These are phyloP conservation scores for Plebejus anna DNA, from an alignment of 2,888 invertebrate genomes.

Conservation along the genomic window DNA sequence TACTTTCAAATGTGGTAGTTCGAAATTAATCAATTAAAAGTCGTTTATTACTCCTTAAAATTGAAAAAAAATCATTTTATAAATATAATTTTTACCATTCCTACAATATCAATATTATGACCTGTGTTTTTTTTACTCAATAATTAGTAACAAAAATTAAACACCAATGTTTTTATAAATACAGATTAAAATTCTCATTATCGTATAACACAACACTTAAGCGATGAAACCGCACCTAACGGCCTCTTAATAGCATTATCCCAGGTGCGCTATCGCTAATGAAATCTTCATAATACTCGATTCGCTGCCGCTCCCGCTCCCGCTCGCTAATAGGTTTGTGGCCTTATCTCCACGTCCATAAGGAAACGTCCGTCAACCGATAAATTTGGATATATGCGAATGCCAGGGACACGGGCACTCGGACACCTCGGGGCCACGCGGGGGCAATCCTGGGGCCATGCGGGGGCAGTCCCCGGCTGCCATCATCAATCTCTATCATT, in stretches of 20 bases:
- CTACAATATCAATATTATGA: too few relatives aligned
- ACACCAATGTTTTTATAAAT: background rate
- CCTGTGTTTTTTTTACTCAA: too few relatives aligned
- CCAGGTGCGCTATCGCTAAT: slow-evolving; percentile 19
- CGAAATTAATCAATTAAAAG: background rate
- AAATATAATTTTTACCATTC: too few relatives aligned
- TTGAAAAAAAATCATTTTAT: too few relatives aligned
- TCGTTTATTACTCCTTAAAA: background rate
- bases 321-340: background rate
- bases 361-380: slow-evolving; percentile 71
- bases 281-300: slow-evolving; percentile 6
- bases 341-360: slow-evolving; percentile 43
- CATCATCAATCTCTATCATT: slow-evolving; percentile 78
- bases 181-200: background rate
- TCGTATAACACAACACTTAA: slow-evolving; percentile 1
- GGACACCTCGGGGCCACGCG: slow-evolving; percentile 48
- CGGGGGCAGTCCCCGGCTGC: slow-evolving; percentile 53
- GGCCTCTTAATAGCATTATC: slow-evolving; percentile 6
- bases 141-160: background rate
- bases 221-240: background rate
- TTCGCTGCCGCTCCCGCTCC: slow-evolving; percentile 21
- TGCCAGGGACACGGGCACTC: background rate
- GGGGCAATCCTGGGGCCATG: slow-evolving; percentile 53
- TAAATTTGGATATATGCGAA: slow-evolving; percentile 77
- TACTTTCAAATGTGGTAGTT: background rate